phyloP scores from a whole-genome alignment of 2,113 vertebrate genomes.

The Microcebus jonahi region DNA sequence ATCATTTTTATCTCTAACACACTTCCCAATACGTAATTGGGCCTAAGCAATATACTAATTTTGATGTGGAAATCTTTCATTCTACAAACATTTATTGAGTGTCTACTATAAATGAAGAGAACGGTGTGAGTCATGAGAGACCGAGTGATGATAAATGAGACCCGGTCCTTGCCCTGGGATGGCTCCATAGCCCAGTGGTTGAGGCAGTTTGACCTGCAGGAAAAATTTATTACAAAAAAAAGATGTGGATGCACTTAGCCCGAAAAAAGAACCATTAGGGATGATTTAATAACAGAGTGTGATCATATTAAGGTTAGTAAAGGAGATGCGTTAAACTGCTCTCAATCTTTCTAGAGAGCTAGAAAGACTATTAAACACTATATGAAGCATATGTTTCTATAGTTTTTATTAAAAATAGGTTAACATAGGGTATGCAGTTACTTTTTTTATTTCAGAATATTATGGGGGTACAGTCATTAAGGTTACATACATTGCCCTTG shows the following conservation, averaged over 20 bases:
- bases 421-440: background rate
- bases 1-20: background rate
- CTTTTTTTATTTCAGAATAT: background rate
- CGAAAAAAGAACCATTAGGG: constrained; percentile 52
- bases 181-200: background rate
- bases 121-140: background rate
- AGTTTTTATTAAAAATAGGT: constrained; percentile 49
- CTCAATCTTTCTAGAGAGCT: constrained; percentile 11
- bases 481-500: too few relatives aligned
- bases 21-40: rapidly evolving
- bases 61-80: background rate
- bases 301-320: constrained; percentile 52
- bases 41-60: background rate
- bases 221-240: background rate
- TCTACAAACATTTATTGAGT: background rate
- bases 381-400: constrained; percentile 55
- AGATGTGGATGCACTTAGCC: constrained; percentile 45
- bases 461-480: too few relatives aligned
- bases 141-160: background rate
- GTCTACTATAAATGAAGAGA: background rate
- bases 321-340: constrained; percentile 38
- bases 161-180: background rate
- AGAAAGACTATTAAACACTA: constrained; percentile 33
- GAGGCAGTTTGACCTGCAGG: background rate
- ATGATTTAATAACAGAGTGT: constrained; percentile 65